Conservation (phyloP, 2,113 vertebrate genomes). For the Chaetodon auriga region DNA sequence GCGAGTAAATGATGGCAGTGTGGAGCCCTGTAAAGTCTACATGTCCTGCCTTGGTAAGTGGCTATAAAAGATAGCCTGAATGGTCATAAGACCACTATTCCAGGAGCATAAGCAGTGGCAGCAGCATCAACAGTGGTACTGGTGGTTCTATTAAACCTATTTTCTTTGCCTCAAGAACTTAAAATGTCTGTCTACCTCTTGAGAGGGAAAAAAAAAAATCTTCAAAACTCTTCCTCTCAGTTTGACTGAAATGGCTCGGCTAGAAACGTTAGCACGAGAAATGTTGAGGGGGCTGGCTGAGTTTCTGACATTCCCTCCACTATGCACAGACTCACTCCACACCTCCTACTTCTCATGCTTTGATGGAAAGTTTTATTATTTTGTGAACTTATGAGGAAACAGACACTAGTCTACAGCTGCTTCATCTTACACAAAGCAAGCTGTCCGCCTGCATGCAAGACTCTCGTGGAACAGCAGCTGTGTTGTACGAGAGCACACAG, state of each 20-base stretch:
- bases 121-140: neutral
- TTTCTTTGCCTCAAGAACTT: conserved; percentile 2
- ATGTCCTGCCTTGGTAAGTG: conserved; percentile 1
- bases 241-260: conserved; percentile 41
- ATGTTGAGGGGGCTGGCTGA: neutral
- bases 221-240: conserved; percentile 34
- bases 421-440: conserved; percentile 33
- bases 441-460: conserved; percentile 14
- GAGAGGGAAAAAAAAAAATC: conserved; percentile 5
- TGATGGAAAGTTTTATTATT: conserved; percentile 42
- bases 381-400: conserved; percentile 20
- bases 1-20: too few species aligned
- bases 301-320: conserved; percentile 37
- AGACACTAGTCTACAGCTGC: conserved; percentile 21
- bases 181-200: neutral
- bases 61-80: conserved; percentile 10
- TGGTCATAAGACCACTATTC: neutral
- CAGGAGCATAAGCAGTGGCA: neutral
- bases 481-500: conserved; percentile 4
- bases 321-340: conserved; percentile 1
- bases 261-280: conserved; percentile 39
- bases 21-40: neutral
- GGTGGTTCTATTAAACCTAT: neutral
- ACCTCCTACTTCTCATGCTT: conserved; percentile 37
- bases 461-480: conserved; percentile 30